phyloP scores from a whole-genome alignment of 2,113 vertebrate species.

The Scytalopus superciliaris region DNA sequence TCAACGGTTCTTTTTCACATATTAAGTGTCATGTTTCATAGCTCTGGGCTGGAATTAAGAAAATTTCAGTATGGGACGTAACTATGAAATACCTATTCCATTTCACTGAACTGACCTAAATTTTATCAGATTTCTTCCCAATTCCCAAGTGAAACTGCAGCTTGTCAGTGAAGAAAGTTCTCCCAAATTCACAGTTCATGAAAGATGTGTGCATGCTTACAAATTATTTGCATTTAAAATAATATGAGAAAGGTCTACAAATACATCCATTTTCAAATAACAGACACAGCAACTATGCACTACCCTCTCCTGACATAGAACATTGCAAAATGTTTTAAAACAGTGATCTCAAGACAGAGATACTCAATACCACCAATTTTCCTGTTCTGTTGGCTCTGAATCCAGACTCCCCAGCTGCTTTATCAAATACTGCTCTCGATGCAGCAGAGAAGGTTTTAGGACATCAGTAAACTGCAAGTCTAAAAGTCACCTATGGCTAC shows the following conservation, averaged over 20 bases:
- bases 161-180: neutral
- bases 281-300: neutral
- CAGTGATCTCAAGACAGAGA: neutral
- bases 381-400: neutral
- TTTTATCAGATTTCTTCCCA: neutral
- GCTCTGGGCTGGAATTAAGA: neutral
- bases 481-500: neutral
- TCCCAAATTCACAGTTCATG: neutral
- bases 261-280: neutral
- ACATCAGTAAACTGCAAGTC: neutral
- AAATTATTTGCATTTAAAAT: neutral
- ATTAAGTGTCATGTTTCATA: neutral
- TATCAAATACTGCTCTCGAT: neutral
- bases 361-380: neutral
- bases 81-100: neutral
- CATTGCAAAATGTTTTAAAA: neutral
- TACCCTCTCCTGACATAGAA: neutral
- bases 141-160: neutral
- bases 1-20: neutral
- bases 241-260: neutral
- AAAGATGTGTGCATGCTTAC: neutral
- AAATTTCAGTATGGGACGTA: neutral
- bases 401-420: neutral
- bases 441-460: neutral
- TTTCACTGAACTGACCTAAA: neutral